phyloP scores from a whole-genome alignment of 2,113 vertebrate species.

The Zeus faber region DNA sequence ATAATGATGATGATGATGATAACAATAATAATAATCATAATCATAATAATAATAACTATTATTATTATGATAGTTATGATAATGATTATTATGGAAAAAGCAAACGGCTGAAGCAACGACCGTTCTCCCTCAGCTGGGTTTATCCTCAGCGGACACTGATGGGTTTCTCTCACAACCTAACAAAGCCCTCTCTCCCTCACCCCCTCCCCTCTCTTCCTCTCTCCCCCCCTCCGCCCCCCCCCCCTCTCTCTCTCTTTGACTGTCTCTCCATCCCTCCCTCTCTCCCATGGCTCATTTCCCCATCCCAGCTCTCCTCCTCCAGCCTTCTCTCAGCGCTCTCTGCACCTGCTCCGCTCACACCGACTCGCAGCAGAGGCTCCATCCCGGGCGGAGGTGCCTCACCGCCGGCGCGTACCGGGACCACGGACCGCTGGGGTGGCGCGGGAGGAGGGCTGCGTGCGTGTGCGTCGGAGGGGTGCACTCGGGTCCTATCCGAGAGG shows the following conservation, averaged over 20 bases:
- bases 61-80: no score
- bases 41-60: no score
- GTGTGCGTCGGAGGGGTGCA: constrained; percentile 10
- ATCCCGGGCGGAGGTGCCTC: constrained; percentile 30
- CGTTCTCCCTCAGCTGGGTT: constrained; percentile 14
- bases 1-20: no score
- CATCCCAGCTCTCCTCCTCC: constrained; percentile 7
- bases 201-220: neutral
- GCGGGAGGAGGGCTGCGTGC: neutral
- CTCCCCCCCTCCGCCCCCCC: neutral
- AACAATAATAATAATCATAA: no score
- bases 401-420: neutral
- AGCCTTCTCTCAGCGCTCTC: constrained; percentile 3
- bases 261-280: neutral
- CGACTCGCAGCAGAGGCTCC: constrained; percentile 20
- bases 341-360: neutral
- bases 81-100: no score
- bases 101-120: no score
- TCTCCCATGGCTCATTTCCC: constrained; percentile 11
- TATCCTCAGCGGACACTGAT: constrained; percentile 35
- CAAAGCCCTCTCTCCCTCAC: neutral
- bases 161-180: neutral
- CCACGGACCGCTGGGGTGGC: neutral
- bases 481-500: constrained; percentile 41
- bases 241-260: neutral